Percentiles rank a stretch among this genome's conserved stretches.
Conservation (phyloP, 2,113 vertebrate genomes). For the Indicator maculatus region DNA sequence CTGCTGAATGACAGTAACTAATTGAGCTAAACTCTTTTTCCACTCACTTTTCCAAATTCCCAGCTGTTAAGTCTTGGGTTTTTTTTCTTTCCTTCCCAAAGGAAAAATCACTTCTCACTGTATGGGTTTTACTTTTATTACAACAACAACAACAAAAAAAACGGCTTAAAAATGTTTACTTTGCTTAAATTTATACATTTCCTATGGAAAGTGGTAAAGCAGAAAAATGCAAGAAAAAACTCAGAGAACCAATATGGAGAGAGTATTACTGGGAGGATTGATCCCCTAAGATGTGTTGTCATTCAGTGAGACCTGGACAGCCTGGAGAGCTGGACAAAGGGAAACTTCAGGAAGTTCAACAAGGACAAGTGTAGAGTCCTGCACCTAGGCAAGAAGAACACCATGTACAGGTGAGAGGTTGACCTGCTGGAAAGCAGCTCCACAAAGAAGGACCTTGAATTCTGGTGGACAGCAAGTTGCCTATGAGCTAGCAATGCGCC, state of each 20-base stretch:
- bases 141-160: not conserved
- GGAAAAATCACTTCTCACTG: conserved; percentile 17
- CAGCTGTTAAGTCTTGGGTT: not conserved
- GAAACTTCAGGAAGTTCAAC: too few species aligned
- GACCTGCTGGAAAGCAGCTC: too few species aligned
- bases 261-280: not conserved
- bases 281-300: too few species aligned
- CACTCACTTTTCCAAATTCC: conserved; percentile 16
- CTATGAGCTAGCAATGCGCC: too few species aligned
- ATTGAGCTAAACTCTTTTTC: conserved; percentile 26
- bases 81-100: not conserved
- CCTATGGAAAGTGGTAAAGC: not conserved
- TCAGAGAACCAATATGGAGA: not conserved
- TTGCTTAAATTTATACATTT: not conserved
- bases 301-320: too few species aligned
- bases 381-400: too few species aligned
- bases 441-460: too few species aligned
- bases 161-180: not conserved
- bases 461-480: too few species aligned
- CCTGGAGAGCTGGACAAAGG: too few species aligned
- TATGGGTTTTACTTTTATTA: not conserved
- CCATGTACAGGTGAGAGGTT: too few species aligned
- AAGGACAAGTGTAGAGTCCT: too few species aligned
- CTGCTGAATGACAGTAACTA: conserved; percentile 27
- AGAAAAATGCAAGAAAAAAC: not conserved